A percentile compares a stretch with the other conserved stretches of the same genome.
phyloP scores from a whole-genome alignment of 2,113 vertebrate species.

The Mustela lutreola region DNA sequence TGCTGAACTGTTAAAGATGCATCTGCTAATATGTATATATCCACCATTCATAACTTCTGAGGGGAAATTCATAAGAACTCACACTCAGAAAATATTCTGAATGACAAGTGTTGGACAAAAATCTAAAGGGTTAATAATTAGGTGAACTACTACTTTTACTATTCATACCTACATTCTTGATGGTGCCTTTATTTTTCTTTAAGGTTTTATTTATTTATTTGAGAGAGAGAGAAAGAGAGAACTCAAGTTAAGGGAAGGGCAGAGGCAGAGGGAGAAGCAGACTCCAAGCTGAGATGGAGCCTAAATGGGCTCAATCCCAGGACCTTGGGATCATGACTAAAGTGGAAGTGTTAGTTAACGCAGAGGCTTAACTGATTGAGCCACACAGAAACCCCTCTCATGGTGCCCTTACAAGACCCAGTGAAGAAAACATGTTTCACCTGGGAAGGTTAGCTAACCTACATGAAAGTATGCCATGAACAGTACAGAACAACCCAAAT shows the following conservation, averaged over 20 bases:
- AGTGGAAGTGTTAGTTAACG: neutral
- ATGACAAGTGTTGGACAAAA: neutral
- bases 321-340: neutral
- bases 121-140: neutral
- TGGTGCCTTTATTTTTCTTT: neutral
- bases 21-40: neutral
- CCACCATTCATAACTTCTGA: neutral
- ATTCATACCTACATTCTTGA: neutral
- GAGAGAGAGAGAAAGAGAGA: neutral
- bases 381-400: neutral
- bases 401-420: neutral
- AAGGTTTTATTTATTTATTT: neutral
- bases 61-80: neutral
- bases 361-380: neutral
- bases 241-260: neutral
- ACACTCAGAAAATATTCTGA: neutral
- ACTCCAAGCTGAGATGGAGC: neutral
- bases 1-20: neutral
- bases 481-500: fast-evolving
- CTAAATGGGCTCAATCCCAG: neutral
- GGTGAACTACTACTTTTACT: neutral
- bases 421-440: neutral
- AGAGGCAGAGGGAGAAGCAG: neutral
- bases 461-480: neutral
- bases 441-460: neutral